phyloP scores from a whole-genome alignment of 2,888 invertebrate genomes.

The Mamestra brassicae region DNA sequence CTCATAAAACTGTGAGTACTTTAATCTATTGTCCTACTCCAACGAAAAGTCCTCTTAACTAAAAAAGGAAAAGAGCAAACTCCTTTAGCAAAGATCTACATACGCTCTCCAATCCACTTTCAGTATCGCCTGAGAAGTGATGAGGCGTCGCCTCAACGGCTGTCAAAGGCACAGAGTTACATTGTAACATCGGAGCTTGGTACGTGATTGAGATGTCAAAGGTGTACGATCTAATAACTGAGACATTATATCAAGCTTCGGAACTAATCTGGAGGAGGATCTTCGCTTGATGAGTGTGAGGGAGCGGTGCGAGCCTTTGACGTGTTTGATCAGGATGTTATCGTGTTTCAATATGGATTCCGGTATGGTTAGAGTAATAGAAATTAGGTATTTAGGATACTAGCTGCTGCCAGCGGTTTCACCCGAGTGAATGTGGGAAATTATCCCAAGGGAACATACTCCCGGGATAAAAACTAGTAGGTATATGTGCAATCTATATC shows the following conservation, averaged over 20 bases:
- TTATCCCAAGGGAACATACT: too few species aligned
- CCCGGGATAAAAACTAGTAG: too few species aligned
- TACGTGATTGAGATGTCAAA: slow-evolving; percentile 50
- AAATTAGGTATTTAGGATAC: too few species aligned
- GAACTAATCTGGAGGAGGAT: slow-evolving; percentile 11
- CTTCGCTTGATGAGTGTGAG: slow-evolving; percentile 10
- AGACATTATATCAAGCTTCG: slow-evolving; percentile 25
- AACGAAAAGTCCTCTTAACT: neutral
- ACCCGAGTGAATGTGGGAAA: too few species aligned
- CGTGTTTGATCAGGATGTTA: slow-evolving; percentile 2
- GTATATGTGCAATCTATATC: too few species aligned
- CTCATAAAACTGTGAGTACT: neutral
- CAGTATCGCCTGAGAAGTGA: neutral
- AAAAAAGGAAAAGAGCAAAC: slow-evolving; percentile 17
- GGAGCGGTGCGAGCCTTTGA: slow-evolving; percentile 13
- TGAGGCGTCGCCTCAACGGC: slow-evolving; percentile 18
- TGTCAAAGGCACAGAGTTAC: neutral
- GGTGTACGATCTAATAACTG: slow-evolving; percentile 45
- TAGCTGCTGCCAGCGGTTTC: too few species aligned
- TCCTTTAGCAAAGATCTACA: slow-evolving; percentile 6
- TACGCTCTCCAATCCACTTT: neutral
- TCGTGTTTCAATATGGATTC: neutral
- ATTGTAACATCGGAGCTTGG: slow-evolving; percentile 26
- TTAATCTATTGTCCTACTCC: slow-evolving; percentile 20
- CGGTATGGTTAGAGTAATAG: too few species aligned